Evolutionary conservation across 2,888 invertebrate species (phyloP), one percentile per base, ranked within the genome.

Genomic region (Meghimatium bilineatum): DNA sequence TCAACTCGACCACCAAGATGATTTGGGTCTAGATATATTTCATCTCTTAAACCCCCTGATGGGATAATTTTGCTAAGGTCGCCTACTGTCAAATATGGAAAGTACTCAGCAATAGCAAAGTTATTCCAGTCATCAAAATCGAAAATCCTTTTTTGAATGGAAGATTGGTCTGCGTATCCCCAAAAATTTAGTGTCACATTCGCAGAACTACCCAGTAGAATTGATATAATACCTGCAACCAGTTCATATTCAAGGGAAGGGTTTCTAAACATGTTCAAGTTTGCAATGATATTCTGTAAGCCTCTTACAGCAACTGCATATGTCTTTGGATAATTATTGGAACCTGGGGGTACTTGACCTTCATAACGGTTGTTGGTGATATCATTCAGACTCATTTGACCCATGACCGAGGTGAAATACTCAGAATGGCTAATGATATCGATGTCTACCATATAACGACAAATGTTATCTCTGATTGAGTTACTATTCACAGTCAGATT

Each of bases 41-140:
- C 85, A 23, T 89, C 82, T 76, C 88, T 89, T 14, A 85, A 83
- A 32, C 90, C 92, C 38, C 87, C 87, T 1, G 91, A 86, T 14
- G 90, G 63, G 26, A 87, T 83, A n/a, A 92, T 89, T 5, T 44
- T 8, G 29, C 88, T 86, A 36, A 90, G 87, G 72, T 88, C 85
- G n/a, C 89, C 87, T 14, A 96, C 96, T 0, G 96, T 95, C 83
- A 98, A 95, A 93, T 96, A 99, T 0, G 99, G 99, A 82, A 96
- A 95, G 93, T 96, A 99, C 26, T 96, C 95, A 0, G 98, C 99
- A 80, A 98, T 96, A 0, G 98, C 98, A 93, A 97, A 98, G 93
- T 98, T 97, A 93, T 99, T 99, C 99, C 99, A 99, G 93, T 99
- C 99, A 93, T 99, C 98, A 94, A 99, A 99, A 94, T 99, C 99